Percentiles rank a stretch among this genome's conserved stretches.
Conservation (phyloP, 2,113 vertebrate species). For the Grus americana region DNA sequence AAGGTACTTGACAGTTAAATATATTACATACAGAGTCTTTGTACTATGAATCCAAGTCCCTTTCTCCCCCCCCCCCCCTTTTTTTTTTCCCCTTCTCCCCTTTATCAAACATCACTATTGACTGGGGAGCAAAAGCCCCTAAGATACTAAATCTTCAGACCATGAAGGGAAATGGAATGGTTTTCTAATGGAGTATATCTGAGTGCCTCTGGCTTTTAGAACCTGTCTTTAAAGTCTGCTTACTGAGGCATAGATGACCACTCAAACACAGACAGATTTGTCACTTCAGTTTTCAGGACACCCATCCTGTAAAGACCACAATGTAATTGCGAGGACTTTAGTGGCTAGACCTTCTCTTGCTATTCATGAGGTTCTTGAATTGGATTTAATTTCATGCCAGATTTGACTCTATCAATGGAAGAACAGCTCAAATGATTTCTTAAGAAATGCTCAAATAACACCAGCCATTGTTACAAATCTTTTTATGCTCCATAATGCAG, state of each 20-base stretch:
- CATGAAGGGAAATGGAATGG: conserved; percentile 55
- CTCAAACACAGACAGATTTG: conserved; percentile 48
- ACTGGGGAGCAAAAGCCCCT: conserved; percentile 29
- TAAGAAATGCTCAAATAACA: conserved; percentile 42
- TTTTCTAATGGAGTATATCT: conserved; percentile 47
- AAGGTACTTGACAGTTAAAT: conserved; percentile 44
- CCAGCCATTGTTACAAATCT: conserved; percentile 23
- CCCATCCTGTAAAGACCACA: conserved; percentile 44
- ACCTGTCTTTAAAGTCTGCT: conserved; percentile 46
- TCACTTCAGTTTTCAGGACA: conserved; percentile 34
- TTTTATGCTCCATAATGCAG: conserved; percentile 30
- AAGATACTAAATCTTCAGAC: conserved; percentile 51
- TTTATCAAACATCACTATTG: conserved; percentile 41
- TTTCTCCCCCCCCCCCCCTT: fast-evolving
- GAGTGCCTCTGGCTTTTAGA: conserved; percentile 55
- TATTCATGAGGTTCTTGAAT: conserved; percentile 53
- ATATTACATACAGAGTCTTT: conserved; percentile 11
- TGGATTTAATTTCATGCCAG: conserved; percentile 51
- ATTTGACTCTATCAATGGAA: conserved; percentile 56
- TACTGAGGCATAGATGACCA: conserved; percentile 59
- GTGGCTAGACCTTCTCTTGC: conserved; percentile 50
- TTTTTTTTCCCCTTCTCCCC: neutral
- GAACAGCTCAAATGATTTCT: conserved; percentile 49
- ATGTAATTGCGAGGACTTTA: conserved; percentile 51
- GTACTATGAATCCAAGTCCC: neutral